A percentile compares a stretch with the other conserved stretches of the same genome.
Evolutionary conservation across 2,888 invertebrate genomes (phyloP).

Genomic region (Phymatocera aterrima): DNA sequence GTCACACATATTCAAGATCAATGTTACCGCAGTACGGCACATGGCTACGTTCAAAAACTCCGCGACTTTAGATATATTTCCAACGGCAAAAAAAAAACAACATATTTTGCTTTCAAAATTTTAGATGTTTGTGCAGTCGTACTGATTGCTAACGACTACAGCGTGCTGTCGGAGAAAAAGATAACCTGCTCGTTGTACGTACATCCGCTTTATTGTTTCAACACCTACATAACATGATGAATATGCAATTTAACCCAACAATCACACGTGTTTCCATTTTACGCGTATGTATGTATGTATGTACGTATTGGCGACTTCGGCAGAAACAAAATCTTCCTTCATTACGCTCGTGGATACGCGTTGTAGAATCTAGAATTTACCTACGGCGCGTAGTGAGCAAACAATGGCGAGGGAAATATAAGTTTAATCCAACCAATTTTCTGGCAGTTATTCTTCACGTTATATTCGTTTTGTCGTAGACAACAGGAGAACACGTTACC

Average conservation of each 20-base stretch:
- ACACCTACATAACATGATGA: neutral
- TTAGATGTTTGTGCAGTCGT: too few species aligned
- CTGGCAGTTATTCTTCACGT: neutral
- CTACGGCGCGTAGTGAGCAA: neutral
- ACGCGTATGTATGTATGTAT: too few species aligned
- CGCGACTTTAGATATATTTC: too few species aligned
- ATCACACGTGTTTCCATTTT: neutral
- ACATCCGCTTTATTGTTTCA: neutral
- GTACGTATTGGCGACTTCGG: too few species aligned
- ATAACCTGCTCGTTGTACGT: neutral
- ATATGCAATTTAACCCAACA: neutral
- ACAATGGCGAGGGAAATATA: neutral
- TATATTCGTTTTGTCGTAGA: neutral
- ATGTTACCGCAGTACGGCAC: conserved; percentile 3
- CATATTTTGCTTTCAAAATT: too few species aligned
- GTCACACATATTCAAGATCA: neutral
- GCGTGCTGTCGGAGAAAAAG: neutral
- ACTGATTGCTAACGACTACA: neutral
- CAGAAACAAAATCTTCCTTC: neutral
- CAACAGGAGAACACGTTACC: neutral
- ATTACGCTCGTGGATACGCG: neutral
- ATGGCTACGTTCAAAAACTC: too few species aligned
- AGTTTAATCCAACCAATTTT: neutral
- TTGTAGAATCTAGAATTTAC: neutral
- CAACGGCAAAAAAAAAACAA: too few species aligned